Base-by-base conservation (phyloP, 2,113 vertebrate species). In the Sturnira hondurensis region DNA sequence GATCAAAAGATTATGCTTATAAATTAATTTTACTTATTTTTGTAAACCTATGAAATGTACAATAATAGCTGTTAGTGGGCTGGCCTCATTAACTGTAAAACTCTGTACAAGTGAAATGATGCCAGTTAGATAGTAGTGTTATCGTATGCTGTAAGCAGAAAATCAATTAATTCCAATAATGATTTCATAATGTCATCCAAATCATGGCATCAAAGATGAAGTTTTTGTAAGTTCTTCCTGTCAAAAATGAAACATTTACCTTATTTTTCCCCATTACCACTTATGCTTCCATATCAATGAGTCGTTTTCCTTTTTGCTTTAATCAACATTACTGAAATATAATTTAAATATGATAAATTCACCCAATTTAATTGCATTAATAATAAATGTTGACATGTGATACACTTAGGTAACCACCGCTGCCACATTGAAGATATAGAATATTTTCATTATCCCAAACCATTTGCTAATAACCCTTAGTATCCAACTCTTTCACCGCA, bases 11-110 rank as follows among this genome's bases (percentile, higher is more conserved):
- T 38, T 81, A 56, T 86, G 61, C 65, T 93, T 91, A 73, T 91
- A 91, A 96, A 77, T 93, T 89, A 86, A 93, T 89, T 89, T 93
- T 31, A 82, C 28, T 91, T 63, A 50, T 50, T 82, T 96, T 83
- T 87, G 11, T 81, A 86, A 93, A 89, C 22, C 16, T 84, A 54
- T 52, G 50, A 94, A 76, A 81, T 93, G 45, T 76, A 22, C 89
- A 97, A 93, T 93, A 80, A 82, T 43, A 83, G 74, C 74, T 87
- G 31, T 54, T 70, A 76, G 28, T 52, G 43, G 45, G 20, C 36
- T 96, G 38, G 38, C 10, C 93, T 80, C 26, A 58, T 77, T 89
- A 93, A 65, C 43, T 85, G 16, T 24, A 83, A 92, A 89, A 84
- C 80, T 71, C 28, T 74, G 38, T 78, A 93, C 96, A 84, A 95